phyloP scores from a whole-genome alignment of 53 echinoderm and acorn worm species.

The Patiria pectinifera region DNA sequence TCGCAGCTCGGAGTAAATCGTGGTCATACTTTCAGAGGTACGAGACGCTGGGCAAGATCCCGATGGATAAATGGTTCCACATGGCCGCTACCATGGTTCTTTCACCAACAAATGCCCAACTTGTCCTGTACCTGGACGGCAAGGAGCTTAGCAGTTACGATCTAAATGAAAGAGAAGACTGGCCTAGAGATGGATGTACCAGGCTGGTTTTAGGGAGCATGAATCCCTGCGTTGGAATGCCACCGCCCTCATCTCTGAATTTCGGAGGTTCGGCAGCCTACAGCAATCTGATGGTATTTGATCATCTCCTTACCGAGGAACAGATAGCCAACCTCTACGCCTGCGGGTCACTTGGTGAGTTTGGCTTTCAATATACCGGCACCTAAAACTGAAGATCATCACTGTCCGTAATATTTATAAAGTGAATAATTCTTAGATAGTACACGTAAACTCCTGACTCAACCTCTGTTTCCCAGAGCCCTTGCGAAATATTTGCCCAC shows the following conservation, averaged over 20 bases:
- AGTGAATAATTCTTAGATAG: too few species aligned
- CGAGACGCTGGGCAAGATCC: background rate
- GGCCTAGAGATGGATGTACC: background rate
- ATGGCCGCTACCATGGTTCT: background rate
- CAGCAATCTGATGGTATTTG: slow-evolving; percentile 16
- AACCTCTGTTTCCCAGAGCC: too few species aligned
- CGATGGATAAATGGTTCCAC: slow-evolving; percentile 9
- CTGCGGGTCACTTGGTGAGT: slow-evolving; percentile 27
- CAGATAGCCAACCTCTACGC: slow-evolving; percentile 12
- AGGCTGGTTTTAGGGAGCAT: background rate
- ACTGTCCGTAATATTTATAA: too few species aligned
- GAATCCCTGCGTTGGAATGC: background rate
- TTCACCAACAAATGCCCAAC: background rate
- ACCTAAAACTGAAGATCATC: too few species aligned
- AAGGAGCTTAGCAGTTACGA: background rate
- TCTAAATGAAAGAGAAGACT: accelerated
- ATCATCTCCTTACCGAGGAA: background rate
- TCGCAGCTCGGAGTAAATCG: background rate
- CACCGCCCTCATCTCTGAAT: background rate
- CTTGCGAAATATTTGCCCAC: too few species aligned
- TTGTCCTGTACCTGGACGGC: slow-evolving; percentile 8
- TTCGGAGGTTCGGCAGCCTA: slow-evolving; percentile 8
- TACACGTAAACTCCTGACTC: too few species aligned
- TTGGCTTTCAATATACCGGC: too few species aligned
- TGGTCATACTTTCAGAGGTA: background rate